A percentile compares a stretch with the other conserved stretches of the same genome.
phyloP scores from a whole-genome alignment of 2,797 vertebrate genomes.

The Myiotriccus ornatus region DNA sequence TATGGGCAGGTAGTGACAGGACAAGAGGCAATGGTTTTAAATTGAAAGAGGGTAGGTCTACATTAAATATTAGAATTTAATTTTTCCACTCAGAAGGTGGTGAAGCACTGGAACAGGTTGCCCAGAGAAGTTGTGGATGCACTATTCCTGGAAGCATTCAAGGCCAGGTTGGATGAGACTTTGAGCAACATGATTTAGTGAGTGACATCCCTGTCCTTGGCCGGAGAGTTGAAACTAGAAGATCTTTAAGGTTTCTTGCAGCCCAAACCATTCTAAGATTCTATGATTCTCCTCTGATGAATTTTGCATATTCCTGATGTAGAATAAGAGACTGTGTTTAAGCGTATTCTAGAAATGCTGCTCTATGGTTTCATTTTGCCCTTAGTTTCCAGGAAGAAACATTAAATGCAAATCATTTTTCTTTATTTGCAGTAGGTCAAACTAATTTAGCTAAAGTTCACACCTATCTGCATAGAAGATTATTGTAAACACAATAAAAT shows the following conservation, averaged over 20 bases:
- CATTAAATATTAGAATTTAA: neutral
- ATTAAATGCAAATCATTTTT: constrained; percentile 53
- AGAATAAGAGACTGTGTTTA: neutral
- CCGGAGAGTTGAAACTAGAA: neutral
- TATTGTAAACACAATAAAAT: constrained; percentile 54
- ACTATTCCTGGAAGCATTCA: neutral
- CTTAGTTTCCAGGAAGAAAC: constrained; percentile 26
- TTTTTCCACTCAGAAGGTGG: neutral
- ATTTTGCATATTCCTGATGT: neutral
- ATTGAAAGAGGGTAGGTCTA: neutral
- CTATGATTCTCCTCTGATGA: neutral
- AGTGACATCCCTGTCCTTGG: neutral
- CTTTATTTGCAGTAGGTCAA: constrained; percentile 58
- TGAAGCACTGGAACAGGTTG: neutral
- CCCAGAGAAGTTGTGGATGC: neutral
- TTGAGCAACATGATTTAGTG: neutral
- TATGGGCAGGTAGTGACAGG: neutral
- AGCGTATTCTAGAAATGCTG: neutral
- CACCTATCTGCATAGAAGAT: constrained; percentile 29
- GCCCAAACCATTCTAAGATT: neutral
- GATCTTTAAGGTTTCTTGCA: neutral
- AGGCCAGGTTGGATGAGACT: neutral
- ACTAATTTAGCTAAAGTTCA: constrained; percentile 60
- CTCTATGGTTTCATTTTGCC: constrained; percentile 11
- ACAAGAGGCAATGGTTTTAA: neutral